Conservation (phyloP, 2,797 vertebrate genomes). For the Tamandua tetradactyla region DNA sequence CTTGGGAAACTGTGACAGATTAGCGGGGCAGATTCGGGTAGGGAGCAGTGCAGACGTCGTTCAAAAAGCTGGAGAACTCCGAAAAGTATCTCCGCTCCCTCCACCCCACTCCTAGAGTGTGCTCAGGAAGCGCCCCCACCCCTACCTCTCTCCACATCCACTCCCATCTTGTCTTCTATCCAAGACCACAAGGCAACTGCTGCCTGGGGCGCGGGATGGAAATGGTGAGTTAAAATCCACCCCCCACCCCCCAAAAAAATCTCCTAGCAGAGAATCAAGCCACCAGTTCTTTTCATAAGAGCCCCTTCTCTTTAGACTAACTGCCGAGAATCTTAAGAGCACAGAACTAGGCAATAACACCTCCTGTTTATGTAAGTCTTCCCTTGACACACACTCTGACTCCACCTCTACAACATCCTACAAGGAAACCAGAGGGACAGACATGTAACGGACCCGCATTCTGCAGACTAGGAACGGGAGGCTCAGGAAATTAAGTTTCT, state of each 20-base stretch:
- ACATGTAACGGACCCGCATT: accelerated
- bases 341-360: background rate
- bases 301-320: background rate
- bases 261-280: background rate
- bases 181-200: background rate
- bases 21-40: background rate
- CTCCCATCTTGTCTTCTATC: background rate
- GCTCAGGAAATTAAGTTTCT: background rate
- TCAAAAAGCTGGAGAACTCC: background rate
- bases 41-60: background rate
- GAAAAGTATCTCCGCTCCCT: accelerated
- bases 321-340: background rate
- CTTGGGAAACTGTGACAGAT: background rate
- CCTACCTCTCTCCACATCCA: background rate
- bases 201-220: accelerated
- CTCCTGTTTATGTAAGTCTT: accelerated
- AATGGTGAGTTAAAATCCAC: too few species aligned
- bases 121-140: too few species aligned
- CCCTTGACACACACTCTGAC: background rate
- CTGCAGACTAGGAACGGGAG: background rate
- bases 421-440: background rate
- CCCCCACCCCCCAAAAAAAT: background rate
- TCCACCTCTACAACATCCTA: background rate
- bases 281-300: background rate
- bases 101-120: background rate